These are phyloP conservation scores for Drosophila differens DNA, from an alignment of 2,888 invertebrate genomes.

Conservation along the genomic window DNA sequence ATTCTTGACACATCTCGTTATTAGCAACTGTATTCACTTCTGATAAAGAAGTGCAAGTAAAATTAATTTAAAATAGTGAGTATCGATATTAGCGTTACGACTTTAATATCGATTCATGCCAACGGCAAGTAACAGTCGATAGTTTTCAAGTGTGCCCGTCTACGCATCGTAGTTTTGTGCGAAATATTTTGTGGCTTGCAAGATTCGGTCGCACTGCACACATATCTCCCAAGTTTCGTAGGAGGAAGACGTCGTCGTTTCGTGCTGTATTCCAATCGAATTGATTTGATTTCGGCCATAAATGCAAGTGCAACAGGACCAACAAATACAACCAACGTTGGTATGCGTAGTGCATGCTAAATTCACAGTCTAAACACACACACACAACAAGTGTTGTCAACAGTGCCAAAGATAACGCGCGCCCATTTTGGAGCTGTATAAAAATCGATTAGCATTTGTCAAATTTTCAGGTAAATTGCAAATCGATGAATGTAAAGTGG, in stretches of 20 bases:
- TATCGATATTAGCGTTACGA: conserved; percentile 6
- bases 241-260: conserved; percentile 23
- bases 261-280: conserved; percentile 11
- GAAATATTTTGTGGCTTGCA: background rate
- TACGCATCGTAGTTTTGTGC: background rate
- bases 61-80: background rate
- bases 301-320: conserved; percentile 64
- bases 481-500: conserved; percentile 53
- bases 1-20: background rate
- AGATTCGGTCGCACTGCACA: conserved; percentile 32
- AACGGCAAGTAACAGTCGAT: background rate
- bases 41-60: background rate
- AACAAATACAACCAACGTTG: conserved; percentile 20
- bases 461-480: conserved; percentile 49
- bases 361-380: conserved; percentile 17
- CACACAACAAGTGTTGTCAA: conserved; percentile 1
- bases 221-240: conserved; percentile 26
- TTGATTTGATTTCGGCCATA: conserved; percentile 43
- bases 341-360: conserved; percentile 51
- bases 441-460: conserved; percentile 53
- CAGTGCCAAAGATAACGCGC: conserved; percentile 21
- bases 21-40: background rate
- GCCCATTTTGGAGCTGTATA: conserved; percentile 23
- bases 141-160: conserved; percentile 4
- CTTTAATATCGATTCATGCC: conserved; percentile 1